These are phyloP conservation scores for Operophtera brumata DNA, from an alignment of 2,888 invertebrate genomes.

Conservation along the genomic window DNA sequence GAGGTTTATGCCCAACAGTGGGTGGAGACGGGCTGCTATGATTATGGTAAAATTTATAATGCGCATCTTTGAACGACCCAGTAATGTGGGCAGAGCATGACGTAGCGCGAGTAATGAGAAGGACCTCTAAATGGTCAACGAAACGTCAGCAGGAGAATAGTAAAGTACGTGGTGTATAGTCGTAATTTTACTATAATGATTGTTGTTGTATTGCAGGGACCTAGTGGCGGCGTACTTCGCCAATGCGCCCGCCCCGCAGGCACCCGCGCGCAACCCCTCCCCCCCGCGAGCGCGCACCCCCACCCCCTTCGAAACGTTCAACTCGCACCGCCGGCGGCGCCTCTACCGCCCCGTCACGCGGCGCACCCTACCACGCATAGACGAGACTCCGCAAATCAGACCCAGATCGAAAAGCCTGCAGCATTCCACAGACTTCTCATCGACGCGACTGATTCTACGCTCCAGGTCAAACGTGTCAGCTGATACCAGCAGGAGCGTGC, in stretches of 20 bases:
- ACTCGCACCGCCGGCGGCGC: slow-evolving; percentile 67
- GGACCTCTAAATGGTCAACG: too few relatives aligned
- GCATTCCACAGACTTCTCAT: slow-evolving; percentile 63
- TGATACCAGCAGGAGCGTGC: slow-evolving; percentile 72
- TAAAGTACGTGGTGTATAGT: too few relatives aligned
- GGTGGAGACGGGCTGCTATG: too few relatives aligned
- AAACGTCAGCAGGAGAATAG: too few relatives aligned
- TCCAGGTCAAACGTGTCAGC: slow-evolving; percentile 71
- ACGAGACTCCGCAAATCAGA: slow-evolving; percentile 56
- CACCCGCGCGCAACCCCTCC: slow-evolving; percentile 68
- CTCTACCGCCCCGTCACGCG: slow-evolving; percentile 65
- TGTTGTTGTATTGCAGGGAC: slow-evolving; percentile 51
- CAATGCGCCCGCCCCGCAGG: slow-evolving; percentile 73
- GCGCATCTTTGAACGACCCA: too few relatives aligned
- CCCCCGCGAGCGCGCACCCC: slow-evolving; percentile 41
- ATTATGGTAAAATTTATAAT: too few relatives aligned
- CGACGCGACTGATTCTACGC: slow-evolving; percentile 60
- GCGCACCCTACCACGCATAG: slow-evolving; percentile 70
- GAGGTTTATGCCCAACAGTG: too few relatives aligned
- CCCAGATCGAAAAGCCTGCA: slow-evolving; percentile 61
- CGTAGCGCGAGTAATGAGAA: too few relatives aligned
- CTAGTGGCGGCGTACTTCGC: slow-evolving; percentile 70
- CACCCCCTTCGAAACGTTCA: slow-evolving; percentile 62
- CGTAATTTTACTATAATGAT: too few relatives aligned
- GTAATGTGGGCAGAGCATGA: too few relatives aligned